Base-by-base conservation (phyloP, 2,113 vertebrate species). In the Notechis scutatus region DNA sequence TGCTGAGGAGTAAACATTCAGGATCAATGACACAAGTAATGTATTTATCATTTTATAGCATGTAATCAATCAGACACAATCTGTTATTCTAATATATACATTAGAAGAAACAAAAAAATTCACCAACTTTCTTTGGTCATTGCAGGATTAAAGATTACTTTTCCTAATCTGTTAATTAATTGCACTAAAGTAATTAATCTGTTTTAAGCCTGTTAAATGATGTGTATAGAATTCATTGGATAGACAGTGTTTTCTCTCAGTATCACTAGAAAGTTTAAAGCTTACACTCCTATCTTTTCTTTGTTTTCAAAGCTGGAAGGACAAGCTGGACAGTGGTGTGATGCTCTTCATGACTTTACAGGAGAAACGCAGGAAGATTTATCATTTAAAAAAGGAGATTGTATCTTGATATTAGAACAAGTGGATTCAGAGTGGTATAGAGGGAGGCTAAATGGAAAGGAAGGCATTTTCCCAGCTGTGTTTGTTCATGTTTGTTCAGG, bases 401-500 rank as follows among this genome's bases (percentile, higher is more conserved):
- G 91, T 45, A 99, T 99, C 95, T 98, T 98, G 93, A 94, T 99
- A 94, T 97, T 97, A 1, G 96, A 98, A 85, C 98, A 95, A 1
- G 54, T 99, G 0, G 97, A 99, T 86, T 87, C 95, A 0, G 98
- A 99, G 55, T 99, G 99, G 99, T 98, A 97, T 95, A 96, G 92
- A 59, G 99, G 99, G 81, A 97, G 97, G 89, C 96, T 99, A 90
- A 97, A 97, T 0, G 98, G 97, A 93, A 98, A 95, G 89, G 98
- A 99, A 93, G 99, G 99, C 3, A 96, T 98, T 94, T 99, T 99
- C 95, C 99, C 99, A 0, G 96, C 95, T 0, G 97, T 97, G 26
- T 99, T 98, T 90, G 98, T 99, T 91, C 97, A 97, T 89, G 94
- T 91, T 93, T 96, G 94, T 89, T 74, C 98, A 97, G 99, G 99